Base-by-base conservation (phyloP, 2,888 invertebrate genomes). In the Aporophyla nigra region DNA sequence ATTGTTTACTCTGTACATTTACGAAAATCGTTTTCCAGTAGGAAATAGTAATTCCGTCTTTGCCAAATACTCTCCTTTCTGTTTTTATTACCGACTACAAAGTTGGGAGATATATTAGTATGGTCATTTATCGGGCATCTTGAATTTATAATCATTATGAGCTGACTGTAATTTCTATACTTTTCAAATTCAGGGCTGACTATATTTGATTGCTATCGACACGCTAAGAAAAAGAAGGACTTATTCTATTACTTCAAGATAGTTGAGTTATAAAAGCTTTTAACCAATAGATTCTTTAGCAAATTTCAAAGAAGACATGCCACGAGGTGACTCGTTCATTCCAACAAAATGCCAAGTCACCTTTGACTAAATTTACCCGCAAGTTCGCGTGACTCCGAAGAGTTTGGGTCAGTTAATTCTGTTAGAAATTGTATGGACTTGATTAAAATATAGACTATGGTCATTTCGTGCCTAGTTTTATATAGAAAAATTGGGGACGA, bases 351-450 rank as follows among this genome's bases (percentile, higher is more conserved):
- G 51, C 27, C 65, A 62, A 77, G 66, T 83, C 83, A 83, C 74
- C 70, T 53, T 40, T 67, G 63, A 71, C 69, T 68, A 49, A 71
- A 65, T 65, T 54, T 53, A 59, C 46, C 67, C 62, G 56, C 33
- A 61, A 62, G 70, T 62, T 85, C 70, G 86, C 86, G 86, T 86
- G 86, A 80, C 85, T 75, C 3, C n/a, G 46, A 62, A 24, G 49
- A 82, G 75, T 86, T 82, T 82, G 63, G 85, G 85, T 72, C 76
- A 79, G 76, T 75, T 66, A 67, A 80, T 82, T 71, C 74, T 62
- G 66, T 68, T 71, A 63, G 68, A 76, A 86, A 78, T 77, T 74
- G 76, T 84, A 73, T 70, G 74, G 72, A 66, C 70, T 81, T 72
- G 72, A 75, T 80, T 82, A 78, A 75, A 85, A 72, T 82, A 84